Conservation (phyloP, 1,140 invertebrate genomes). For the Steinernema khuongi region DNA sequence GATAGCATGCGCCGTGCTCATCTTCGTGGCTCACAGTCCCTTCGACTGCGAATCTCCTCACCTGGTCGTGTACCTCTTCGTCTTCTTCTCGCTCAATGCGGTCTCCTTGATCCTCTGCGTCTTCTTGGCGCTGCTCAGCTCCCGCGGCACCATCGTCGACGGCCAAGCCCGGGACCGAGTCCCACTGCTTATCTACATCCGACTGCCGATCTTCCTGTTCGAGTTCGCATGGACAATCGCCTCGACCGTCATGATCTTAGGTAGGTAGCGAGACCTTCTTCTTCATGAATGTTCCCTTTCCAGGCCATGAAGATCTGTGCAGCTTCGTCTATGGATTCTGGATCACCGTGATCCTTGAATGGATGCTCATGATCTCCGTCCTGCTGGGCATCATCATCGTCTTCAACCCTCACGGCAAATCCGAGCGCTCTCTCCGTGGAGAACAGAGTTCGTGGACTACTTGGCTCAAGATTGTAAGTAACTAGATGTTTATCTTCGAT, state of each 20-base stretch:
- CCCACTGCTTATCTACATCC: slow-evolving; percentile 42
- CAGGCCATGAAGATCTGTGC: slow-evolving; percentile 16
- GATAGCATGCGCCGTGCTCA: slow-evolving; percentile 33
- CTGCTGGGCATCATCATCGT: slow-evolving; percentile 51
- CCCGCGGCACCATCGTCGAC: slow-evolving; percentile 52
- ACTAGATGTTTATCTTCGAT: neutral
- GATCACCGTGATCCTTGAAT: slow-evolving; percentile 49
- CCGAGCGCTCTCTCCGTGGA: slow-evolving; percentile 41
- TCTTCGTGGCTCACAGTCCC: slow-evolving; percentile 51
- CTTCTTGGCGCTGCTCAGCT: slow-evolving; percentile 29
- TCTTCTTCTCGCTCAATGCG: slow-evolving; percentile 41
- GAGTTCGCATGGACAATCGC: slow-evolving; percentile 49
- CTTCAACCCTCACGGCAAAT: slow-evolving; percentile 47
- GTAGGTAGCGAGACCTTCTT: slow-evolving; percentile 36
- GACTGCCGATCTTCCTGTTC: slow-evolving; percentile 51
- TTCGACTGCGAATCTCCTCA: slow-evolving; percentile 35
- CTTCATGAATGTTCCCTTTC: slow-evolving; percentile 11
- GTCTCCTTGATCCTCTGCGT: slow-evolving; percentile 39
- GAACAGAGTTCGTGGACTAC: slow-evolving; percentile 45
- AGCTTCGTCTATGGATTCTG: slow-evolving; percentile 23
- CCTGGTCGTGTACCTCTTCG: slow-evolving; percentile 36
- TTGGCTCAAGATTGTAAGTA: slow-evolving; percentile 39
- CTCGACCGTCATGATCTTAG: slow-evolving; percentile 41
- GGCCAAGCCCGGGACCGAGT: slow-evolving; percentile 36
- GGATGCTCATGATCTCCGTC: slow-evolving; percentile 45